Evolutionary conservation across 2,797 vertebrate species (phyloP).

Genomic region (Todus mexicanus): DNA sequence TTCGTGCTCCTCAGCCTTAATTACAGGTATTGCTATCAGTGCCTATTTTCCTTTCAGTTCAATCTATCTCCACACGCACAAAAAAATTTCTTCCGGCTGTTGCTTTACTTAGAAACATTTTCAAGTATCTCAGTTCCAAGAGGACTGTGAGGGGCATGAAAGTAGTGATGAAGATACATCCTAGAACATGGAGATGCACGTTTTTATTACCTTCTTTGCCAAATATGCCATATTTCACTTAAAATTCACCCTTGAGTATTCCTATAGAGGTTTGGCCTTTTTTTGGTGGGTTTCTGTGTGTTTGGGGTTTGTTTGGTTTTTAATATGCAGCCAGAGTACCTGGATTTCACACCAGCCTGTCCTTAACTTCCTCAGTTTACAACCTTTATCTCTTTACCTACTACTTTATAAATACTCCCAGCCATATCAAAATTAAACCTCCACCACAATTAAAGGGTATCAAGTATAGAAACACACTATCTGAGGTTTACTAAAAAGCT

Average conservation of each 20-base stretch:
- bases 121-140: neutral
- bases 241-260: neutral
- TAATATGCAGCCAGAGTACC: neutral
- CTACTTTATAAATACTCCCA: neutral
- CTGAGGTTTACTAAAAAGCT: neutral
- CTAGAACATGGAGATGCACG: neutral
- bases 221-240: neutral
- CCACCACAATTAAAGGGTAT: neutral
- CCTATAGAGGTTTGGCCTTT: too few relatives aligned
- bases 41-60: neutral
- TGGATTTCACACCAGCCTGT: neutral
- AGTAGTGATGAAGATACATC: neutral
- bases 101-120: neutral
- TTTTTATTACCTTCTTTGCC: neutral
- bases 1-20: neutral
- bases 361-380: neutral
- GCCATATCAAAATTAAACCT: neutral
- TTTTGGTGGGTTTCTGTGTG: too few relatives aligned
- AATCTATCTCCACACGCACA: neutral
- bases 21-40: neutral
- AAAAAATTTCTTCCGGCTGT: neutral
- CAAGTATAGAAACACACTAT: neutral
- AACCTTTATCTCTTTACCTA: neutral
- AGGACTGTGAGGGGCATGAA: neutral
- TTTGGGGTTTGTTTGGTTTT: too few relatives aligned